Base-by-base conservation (phyloP, 2,113 vertebrate genomes). In the Eudyptes chrysolophus region DNA sequence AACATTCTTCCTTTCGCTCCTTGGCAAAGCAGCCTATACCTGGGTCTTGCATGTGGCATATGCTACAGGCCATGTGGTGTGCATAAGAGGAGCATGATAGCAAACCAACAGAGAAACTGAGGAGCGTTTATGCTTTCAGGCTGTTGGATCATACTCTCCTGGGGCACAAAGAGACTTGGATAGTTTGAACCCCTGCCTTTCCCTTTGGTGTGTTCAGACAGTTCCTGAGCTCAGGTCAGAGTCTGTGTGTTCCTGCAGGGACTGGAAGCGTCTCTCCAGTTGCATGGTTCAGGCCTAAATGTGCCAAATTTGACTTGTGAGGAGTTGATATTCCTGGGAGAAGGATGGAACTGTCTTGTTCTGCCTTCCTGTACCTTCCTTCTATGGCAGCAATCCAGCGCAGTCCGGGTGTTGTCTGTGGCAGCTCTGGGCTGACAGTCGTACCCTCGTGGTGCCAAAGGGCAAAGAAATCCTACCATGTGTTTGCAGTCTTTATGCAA, bases 181-280 rank as follows among this genome's bases (percentile, higher is more conserved):
- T 46, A 60, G 19, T 91, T 74, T 62, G 32, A 61, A 34, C 2
- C 16, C 13, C 52, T 83, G 1, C 24, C 71, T 92, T 94, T 92
- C 14, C 11, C 21, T 86, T 60, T 65, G 25, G 0, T 64, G 10
- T 12, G 2, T 51, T 85, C 0, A 0, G 32, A 29, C 29, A 44
- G 44, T 82, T 93, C 8, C 20, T 66, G 76, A 55, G 36, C 30
- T 82, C 4, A 62, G 15, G 16, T 87, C 54, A 66, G 24, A 83
- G 27, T 77, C 34, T 79, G 4, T 38, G 13, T 58, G 24, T 80
- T 94, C 55, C 48, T 79, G 48, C 54, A 51, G 29, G 42, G 27
- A 7, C 30, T 54, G 29, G 42, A 72, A 44, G 34, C 32, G 1
- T 36, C 57, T 92, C 19, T 84, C 48, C 29, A 5, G 29, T 74